These are phyloP conservation scores for Coregonus ussuriensis DNA, from an alignment of 2,797 vertebrate species.

Conservation along the genomic window DNA sequence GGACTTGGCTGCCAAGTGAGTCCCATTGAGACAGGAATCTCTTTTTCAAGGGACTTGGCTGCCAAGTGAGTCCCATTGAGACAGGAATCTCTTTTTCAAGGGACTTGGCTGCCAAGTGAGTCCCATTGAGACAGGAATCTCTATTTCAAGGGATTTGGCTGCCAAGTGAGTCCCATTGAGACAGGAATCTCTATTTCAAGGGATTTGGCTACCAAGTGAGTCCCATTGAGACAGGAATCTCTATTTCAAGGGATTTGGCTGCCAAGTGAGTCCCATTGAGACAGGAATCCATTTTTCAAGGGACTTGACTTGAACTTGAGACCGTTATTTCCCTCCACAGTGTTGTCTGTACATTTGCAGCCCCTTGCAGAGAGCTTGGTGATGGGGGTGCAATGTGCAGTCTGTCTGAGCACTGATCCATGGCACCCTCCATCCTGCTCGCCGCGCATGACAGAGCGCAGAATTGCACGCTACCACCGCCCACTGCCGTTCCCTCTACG, in stretches of 20 bases:
- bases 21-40: too few species aligned
- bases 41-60: too few species aligned
- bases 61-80: too few species aligned
- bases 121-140: too few species aligned
- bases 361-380: neutral
- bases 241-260: neutral
- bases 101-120: too few species aligned
- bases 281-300: neutral
- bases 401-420: slow-evolving; percentile 54
- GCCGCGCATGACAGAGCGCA: slow-evolving; percentile 42
- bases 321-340: neutral
- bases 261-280: neutral
- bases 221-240: neutral
- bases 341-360: neutral
- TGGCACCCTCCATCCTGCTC: slow-evolving; percentile 53
- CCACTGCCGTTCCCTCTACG: neutral
- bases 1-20: too few species aligned
- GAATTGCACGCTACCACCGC: slow-evolving; percentile 9
- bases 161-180: too few species aligned
- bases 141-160: too few species aligned
- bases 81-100: too few species aligned
- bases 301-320: neutral
- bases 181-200: too few species aligned
- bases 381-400: slow-evolving; percentile 33
- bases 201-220: too few species aligned